A percentile compares a stretch with the other conserved stretches of the same genome.
phyloP scores from a whole-genome alignment of 2,797 vertebrate genomes.

The Mionectes olivaceus region DNA sequence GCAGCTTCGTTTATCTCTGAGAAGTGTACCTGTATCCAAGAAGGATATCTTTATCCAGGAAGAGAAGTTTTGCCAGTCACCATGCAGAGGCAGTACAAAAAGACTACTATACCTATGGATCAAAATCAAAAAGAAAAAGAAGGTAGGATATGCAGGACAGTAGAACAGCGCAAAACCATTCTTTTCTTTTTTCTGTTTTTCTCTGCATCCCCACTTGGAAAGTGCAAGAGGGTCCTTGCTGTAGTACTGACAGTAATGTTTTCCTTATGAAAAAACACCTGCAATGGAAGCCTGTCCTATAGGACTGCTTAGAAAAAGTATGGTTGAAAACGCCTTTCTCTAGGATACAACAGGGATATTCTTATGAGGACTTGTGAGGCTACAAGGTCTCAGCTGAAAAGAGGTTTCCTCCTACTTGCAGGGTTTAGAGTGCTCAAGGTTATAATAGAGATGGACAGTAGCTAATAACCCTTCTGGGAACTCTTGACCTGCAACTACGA shows the following conservation, averaged over 20 bases:
- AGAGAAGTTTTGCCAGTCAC: neutral
- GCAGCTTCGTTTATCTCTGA: neutral
- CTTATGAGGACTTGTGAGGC: neutral
- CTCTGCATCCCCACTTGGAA: neutral
- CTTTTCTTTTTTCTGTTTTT: neutral
- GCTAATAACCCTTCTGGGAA: constrained; percentile 2
- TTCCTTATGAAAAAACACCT: neutral
- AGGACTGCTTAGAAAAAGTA: neutral
- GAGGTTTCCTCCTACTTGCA: neutral
- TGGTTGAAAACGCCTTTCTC: neutral
- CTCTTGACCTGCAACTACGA: neutral
- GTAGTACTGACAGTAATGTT: neutral
- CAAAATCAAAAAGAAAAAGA: neutral
- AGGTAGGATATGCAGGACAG: neutral
- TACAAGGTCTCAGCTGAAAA: neutral
- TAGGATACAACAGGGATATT: neutral
- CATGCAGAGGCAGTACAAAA: neutral
- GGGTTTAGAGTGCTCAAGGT: neutral
- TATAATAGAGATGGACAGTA: neutral
- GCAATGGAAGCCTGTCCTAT: neutral
- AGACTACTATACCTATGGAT: neutral
- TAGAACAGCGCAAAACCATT: neutral
- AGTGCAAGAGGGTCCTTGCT: neutral
- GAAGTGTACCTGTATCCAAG: neutral
- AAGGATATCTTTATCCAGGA: neutral